A percentile compares a stretch with the other conserved stretches of the same genome.
These are phyloP conservation scores for Columba livia DNA, from an alignment of 2,113 vertebrate species.

Conservation along the genomic window DNA sequence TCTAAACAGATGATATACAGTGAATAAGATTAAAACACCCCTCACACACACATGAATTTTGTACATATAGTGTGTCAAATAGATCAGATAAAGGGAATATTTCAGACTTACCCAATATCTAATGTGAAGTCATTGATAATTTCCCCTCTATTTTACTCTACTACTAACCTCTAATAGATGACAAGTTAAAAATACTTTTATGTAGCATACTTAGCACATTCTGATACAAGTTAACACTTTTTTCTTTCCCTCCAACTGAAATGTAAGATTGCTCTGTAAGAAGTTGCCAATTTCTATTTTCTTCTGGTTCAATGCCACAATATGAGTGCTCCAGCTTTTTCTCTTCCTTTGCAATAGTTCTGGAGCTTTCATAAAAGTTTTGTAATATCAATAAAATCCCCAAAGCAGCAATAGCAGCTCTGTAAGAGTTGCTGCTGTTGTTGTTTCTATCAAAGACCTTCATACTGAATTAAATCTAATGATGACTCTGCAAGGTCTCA, in stretches of 20 bases:
- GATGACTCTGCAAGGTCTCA: conserved; percentile 21
- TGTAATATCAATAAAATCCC: background rate
- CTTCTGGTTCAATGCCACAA: background rate
- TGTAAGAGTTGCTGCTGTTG: background rate
- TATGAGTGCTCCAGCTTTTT: background rate
- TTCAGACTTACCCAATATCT: background rate
- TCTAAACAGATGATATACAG: background rate
- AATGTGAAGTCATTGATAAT: background rate
- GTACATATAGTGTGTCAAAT: background rate
- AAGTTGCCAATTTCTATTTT: background rate
- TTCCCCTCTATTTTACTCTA: background rate
- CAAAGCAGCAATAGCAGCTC: background rate
- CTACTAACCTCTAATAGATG: background rate
- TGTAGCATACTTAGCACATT: background rate
- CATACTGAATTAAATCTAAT: background rate
- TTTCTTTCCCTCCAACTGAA: background rate
- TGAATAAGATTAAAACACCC: background rate
- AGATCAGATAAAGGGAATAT: background rate
- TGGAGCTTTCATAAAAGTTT: background rate
- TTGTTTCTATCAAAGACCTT: background rate
- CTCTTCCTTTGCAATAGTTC: background rate
- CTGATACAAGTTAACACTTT: background rate
- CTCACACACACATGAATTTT: background rate
- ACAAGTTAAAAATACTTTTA: background rate
- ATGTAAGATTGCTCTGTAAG: background rate